phyloP scores from a whole-genome alignment of 2,888 invertebrate genomes.

The Pseudococcus longispinus region DNA sequence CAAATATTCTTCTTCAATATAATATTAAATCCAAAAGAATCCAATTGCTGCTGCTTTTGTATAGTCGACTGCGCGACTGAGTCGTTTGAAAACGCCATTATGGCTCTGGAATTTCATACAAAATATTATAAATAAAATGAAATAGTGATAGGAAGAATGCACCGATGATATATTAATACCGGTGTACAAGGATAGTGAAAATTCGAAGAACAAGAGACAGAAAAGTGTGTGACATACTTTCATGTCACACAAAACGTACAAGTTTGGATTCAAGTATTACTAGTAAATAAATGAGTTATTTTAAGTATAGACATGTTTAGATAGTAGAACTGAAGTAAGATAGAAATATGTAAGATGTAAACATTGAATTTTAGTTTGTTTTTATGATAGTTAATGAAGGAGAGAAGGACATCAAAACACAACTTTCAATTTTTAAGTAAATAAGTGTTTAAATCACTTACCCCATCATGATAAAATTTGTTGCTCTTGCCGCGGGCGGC shows the following conservation, averaged over 20 bases:
- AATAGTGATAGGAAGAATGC: background rate
- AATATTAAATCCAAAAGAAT: constrained; percentile 35
- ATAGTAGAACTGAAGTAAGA: background rate
- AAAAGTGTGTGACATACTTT: background rate
- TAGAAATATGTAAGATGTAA: background rate
- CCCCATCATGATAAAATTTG: constrained; percentile 40
- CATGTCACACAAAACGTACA: background rate
- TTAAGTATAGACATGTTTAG: background rate
- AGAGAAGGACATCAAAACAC: background rate
- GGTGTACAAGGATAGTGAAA: background rate
- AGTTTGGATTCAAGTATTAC: background rate
- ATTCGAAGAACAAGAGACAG: background rate
- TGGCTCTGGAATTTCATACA: constrained; percentile 74
- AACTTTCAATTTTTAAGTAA: background rate
- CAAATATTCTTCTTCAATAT: background rate
- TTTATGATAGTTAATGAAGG: background rate
- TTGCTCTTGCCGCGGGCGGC: constrained; percentile 55
- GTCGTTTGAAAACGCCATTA: constrained; percentile 71
- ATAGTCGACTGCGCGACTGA: constrained; percentile 55
- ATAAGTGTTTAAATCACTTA: constrained; percentile 17
- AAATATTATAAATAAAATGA: background rate
- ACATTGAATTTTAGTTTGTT: background rate
- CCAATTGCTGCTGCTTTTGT: constrained; percentile 33
- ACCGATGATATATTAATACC: background rate
- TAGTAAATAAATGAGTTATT: background rate